Evolutionary conservation across 2,888 invertebrate genomes (phyloP), one percentile per base, ranked within the genome.

Genomic region (Clusia tigrina): DNA sequence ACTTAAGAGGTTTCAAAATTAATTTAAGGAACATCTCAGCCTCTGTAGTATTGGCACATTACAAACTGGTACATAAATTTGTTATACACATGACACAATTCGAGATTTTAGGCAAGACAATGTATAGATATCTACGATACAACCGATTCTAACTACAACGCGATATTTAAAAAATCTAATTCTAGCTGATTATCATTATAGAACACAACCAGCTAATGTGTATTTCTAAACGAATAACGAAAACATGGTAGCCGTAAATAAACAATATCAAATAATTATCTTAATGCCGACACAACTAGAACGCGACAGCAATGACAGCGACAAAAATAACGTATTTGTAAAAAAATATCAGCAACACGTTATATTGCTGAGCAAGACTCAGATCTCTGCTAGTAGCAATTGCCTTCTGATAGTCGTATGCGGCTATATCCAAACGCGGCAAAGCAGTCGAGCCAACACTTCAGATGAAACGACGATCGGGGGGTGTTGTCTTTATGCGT

Each of bases 211-310:
- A n/a, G n/a, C n/a, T n/a, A n/a, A n/a, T n/a, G n/a, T n/a, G n/a
- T n/a, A n/a, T n/a, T n/a, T n/a, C n/a, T n/a, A n/a, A n/a, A 26
- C 67, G 63, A 67, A 65, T 65, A 42, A 42, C 42, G 32, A 42
- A 48, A 48, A 48, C 22, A 60, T 58, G 56, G 61, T 51, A 46
- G 52, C 60, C 63, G 53, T 60, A 52, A 63, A 58, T 48, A 58
- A 67, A 65, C 55, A 76, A 77, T 77, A 76, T 71, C 77, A 76
- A 78, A 80, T 78, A 78, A 80, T 80, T 77, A 76, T 74, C 74
- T 75, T 77, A 79, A 79, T 78, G 79, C 79, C 78, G 76, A 77
- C 79, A 73, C 77, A 72, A 71, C 78, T 72, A 76, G 79, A 76
- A 76, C 64, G 72, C 77, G 58, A 71, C 61, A 63, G 62, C 63